phyloP scores from a whole-genome alignment of 2,113 vertebrate genomes.

The Phylloscopus trochiloides region DNA sequence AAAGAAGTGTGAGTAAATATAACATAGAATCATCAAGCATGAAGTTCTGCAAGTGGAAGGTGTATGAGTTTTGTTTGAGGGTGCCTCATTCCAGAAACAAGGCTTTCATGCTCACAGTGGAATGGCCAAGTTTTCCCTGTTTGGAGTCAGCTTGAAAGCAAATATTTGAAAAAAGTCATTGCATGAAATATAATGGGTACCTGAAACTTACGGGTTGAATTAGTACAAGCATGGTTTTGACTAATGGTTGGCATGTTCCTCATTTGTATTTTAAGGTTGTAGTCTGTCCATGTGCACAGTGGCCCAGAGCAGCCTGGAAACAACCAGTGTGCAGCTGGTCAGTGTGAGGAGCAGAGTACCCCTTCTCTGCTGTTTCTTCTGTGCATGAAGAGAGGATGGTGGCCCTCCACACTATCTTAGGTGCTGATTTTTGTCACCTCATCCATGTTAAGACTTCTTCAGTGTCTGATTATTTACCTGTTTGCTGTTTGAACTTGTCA shows the following conservation, averaged over 20 bases:
- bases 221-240: background rate
- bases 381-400: background rate
- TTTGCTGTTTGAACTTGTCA: background rate
- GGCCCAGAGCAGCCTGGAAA: background rate
- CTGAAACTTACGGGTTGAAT: background rate
- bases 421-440: background rate
- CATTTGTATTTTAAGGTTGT: background rate
- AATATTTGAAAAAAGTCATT: background rate
- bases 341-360: fast-evolving
- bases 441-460: background rate
- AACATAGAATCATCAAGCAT: background rate
- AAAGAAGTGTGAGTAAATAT: background rate
- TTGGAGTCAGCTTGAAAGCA: background rate
- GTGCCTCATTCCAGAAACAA: background rate
- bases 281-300: fast-evolving
- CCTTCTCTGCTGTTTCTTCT: background rate
- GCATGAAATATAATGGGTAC: background rate
- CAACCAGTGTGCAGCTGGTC: background rate
- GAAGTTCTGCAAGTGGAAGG: background rate
- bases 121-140: background rate
- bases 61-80: background rate
- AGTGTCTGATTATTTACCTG: background rate
- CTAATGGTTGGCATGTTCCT: background rate
- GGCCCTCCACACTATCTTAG: fast-evolving
- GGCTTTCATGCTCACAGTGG: background rate